Conservation (phyloP, 2,888 invertebrate species). For the Patella pellucida region DNA sequence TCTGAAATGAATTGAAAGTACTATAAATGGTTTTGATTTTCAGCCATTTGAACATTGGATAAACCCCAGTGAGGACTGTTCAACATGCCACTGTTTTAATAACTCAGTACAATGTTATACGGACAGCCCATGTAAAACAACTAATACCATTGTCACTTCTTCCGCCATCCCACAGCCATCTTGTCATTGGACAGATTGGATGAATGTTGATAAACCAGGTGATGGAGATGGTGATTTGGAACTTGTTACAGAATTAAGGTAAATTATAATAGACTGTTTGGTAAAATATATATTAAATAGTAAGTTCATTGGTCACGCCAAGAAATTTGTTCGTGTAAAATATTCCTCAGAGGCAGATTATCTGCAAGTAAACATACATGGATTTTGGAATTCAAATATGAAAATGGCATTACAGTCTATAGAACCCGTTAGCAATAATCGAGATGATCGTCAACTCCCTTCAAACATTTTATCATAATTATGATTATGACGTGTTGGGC, state of each 20-base stretch:
- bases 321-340: too few species aligned
- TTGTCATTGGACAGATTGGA: conserved; percentile 65
- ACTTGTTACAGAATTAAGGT: conserved; percentile 24
- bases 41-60: conserved; percentile 79
- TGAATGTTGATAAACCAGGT: conserved; percentile 54
- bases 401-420: too few species aligned
- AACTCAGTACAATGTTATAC: conserved; percentile 79
- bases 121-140: conserved; percentile 66
- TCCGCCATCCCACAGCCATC: conserved; percentile 44
- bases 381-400: too few species aligned
- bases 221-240: conserved; percentile 52
- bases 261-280: too few species aligned
- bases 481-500: too few species aligned
- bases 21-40: conserved; percentile 37
- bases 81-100: conserved; percentile 84
- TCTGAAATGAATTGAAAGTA: not conserved
- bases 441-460: too few species aligned
- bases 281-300: too few species aligned
- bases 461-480: too few species aligned
- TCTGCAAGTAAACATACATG: too few species aligned
- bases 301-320: too few species aligned
- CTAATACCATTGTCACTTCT: conserved; percentile 27
- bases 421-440: too few species aligned
- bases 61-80: conserved; percentile 76
- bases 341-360: too few species aligned